Base-by-base conservation (phyloP, 2,888 invertebrate genomes). In the Xylocampa areola region DNA sequence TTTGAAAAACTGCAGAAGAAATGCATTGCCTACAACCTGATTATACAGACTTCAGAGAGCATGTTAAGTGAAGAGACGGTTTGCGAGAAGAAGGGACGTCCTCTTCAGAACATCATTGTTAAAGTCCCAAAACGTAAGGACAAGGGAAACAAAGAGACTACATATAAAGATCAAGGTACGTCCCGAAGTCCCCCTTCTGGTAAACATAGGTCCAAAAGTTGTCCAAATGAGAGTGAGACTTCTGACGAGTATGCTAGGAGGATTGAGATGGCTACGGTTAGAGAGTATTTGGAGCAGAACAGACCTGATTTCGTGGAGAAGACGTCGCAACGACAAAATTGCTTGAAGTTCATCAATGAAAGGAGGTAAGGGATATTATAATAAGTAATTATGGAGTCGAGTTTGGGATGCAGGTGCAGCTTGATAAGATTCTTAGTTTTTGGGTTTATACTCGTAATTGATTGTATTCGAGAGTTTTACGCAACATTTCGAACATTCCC, bases 271-370 rank as follows among this genome's bases (percentile, higher is more conserved):
- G 84, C 91, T 5, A 91, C 95, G 4, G 94, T 96, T 19, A 91
- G 97, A 94, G 96, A 97, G 54, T 96, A 96, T 81, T 94, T 97
- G 75, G 94, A 95, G 68, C 94, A 86, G 63, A 96, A 96, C 72
- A 95, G 96, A 25, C 97, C 97, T 0, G 95, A 96, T 59, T 97
- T 97, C 84, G 92, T 96, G 2, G 84, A 88, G 51, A 90, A 85
- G 36, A 80, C 85, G 45, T 77, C 85, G 0, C 78, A 84, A 17
- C 82, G 94, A 6, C 93, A 92, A 62, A 82, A 85, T 41, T 90
- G 89, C 49, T 77, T 94, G 70, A 89, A 87, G 65, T 79, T 84
- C 36, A 85, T 92, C 14, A 88, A 84, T 59, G 88, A 92, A 65
- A 73, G 79, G 47, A 88, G 93, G 94, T 94, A 80, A 88, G 84